Evolutionary conservation across 2,113 vertebrate species (phyloP).

Genomic region (Psettodes erumei): DNA sequence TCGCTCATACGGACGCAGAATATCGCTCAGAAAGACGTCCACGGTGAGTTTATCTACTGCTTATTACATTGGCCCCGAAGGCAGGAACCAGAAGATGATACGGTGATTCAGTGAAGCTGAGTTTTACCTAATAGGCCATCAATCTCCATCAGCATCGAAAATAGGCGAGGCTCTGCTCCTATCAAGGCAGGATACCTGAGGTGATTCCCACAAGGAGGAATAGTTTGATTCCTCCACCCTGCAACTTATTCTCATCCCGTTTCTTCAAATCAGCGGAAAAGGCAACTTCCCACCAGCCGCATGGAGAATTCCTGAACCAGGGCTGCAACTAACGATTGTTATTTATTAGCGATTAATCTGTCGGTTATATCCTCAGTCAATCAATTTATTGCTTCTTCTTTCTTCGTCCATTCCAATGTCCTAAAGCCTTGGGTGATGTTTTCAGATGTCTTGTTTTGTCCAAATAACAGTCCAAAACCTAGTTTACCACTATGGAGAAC

Average conservation of each 20-base stretch:
- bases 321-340: background rate
- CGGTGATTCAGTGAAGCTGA: constrained; percentile 34
- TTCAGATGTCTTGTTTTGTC: no score
- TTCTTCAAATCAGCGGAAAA: background rate
- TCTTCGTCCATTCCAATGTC: no score
- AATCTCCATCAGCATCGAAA: constrained; percentile 8
- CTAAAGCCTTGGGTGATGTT: no score
- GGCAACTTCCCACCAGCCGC: background rate
- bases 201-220: background rate
- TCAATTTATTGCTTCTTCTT: no score
- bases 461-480: no score
- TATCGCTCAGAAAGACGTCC: constrained; percentile 95
- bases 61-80: background rate
- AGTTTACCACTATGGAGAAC: no score
- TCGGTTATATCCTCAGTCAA: no score
- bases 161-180: constrained; percentile 40
- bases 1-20: constrained; percentile 96
- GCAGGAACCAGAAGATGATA: background rate
- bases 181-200: constrained; percentile 21
- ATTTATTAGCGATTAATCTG: background rate
- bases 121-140: constrained; percentile 39
- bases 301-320: background rate
- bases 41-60: constrained; percentile 85
- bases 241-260: background rate
- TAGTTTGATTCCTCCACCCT: background rate